phyloP scores from a whole-genome alignment of 1,140 invertebrate species.

The Globodera rostochiensis region DNA sequence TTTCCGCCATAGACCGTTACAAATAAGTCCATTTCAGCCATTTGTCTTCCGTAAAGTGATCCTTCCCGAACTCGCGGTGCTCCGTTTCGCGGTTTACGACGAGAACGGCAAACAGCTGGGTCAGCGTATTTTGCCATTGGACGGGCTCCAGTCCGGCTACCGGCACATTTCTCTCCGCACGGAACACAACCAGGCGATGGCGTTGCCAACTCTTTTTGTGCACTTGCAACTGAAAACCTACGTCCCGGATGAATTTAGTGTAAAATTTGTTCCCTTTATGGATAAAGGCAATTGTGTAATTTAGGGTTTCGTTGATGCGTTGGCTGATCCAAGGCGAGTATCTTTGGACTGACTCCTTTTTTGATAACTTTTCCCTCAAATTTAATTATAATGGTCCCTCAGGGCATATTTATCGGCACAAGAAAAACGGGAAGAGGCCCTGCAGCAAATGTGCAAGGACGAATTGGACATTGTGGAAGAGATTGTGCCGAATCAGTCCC shows the following conservation, averaged over 20 bases:
- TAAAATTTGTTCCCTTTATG: not conserved
- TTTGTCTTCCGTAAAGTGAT: constrained; percentile 92
- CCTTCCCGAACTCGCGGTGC: constrained; percentile 91
- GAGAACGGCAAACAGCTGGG: constrained; percentile 95
- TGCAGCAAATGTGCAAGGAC: constrained; percentile 91
- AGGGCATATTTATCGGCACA: constrained; percentile 79
- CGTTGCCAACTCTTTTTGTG: constrained; percentile 95
- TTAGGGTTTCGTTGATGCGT: constrained; percentile 87
- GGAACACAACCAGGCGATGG: constrained; percentile 94
- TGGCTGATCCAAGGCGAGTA: constrained; percentile 79
- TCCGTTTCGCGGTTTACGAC: constrained; percentile 97
- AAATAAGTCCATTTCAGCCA: not conserved
- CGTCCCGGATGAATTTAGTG: constrained; percentile 95
- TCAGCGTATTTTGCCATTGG: constrained; percentile 92
- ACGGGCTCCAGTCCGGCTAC: constrained; percentile 92
- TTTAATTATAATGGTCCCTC: no score
- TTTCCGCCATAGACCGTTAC: not conserved
- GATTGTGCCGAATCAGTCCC: constrained; percentile 31
- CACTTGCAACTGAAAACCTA: constrained; percentile 99
- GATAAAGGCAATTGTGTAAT: not conserved
- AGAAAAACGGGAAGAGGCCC: constrained; percentile 73
- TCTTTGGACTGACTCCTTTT: not conserved
- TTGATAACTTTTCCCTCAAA: not conserved
- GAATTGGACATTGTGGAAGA: constrained; percentile 74
- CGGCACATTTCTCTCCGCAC: constrained; percentile 94